A percentile compares a stretch with the other conserved stretches of the same genome.
Evolutionary conservation across 2,888 invertebrate genomes (phyloP).

Genomic region (Amphiduros pacificus): DNA sequence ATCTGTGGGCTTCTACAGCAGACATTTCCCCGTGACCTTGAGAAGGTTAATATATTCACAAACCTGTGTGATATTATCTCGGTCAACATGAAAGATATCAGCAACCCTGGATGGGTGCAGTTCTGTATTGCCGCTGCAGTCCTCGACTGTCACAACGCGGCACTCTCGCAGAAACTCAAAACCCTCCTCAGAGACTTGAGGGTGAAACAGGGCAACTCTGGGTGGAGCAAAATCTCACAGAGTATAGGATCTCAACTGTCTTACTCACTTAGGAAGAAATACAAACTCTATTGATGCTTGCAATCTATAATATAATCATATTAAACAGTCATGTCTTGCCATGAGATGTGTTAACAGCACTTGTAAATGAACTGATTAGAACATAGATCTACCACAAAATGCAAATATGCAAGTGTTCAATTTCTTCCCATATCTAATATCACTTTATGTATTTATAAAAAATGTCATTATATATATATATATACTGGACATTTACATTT

Average conservation of each 20-base stretch:
- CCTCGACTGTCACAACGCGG: slow-evolving; percentile 11
- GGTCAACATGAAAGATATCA: slow-evolving; percentile 11
- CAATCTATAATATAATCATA: background rate
- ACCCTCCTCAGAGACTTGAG: slow-evolving; percentile 19
- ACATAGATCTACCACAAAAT: background rate
- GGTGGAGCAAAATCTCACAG: slow-evolving; percentile 25
- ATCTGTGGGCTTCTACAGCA: slow-evolving; percentile 25
- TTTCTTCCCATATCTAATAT: too few relatives aligned
- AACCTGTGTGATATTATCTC: slow-evolving; percentile 19
- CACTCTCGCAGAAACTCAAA: slow-evolving; percentile 13
- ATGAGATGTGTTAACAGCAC: background rate
- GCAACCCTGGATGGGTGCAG: slow-evolving; percentile 19
- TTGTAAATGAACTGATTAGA: background rate
- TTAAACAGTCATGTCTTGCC: too few relatives aligned
- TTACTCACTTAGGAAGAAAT: slow-evolving; percentile 21
- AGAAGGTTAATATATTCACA: slow-evolving; percentile 22
- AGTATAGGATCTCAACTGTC: slow-evolving; percentile 24
- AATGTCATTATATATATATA: too few relatives aligned
- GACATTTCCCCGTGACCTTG: slow-evolving; percentile 21
- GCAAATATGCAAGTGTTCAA: too few relatives aligned
- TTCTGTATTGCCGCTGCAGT: slow-evolving; percentile 24
- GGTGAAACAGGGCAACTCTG: slow-evolving; percentile 15
- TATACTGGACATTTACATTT: too few relatives aligned
- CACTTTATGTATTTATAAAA: too few relatives aligned
- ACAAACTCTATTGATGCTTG: slow-evolving; percentile 24